A percentile compares a stretch with the other conserved stretches of the same genome.
phyloP scores from a whole-genome alignment of 2,797 vertebrate species.

The Periparus ater region DNA sequence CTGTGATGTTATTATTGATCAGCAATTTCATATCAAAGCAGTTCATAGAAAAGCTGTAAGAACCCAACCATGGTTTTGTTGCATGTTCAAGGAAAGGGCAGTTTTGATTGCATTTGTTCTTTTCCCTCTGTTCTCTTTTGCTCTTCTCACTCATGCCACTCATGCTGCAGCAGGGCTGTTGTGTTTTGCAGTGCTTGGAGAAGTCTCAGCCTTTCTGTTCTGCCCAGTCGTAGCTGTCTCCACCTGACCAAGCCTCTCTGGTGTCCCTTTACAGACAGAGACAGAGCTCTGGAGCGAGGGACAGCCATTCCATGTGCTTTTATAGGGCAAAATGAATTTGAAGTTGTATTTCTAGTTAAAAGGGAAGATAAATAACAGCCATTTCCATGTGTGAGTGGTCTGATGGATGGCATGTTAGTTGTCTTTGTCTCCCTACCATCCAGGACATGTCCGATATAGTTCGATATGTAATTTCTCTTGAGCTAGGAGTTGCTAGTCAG shows the following conservation, averaged over 20 bases:
- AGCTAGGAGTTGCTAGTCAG: background rate
- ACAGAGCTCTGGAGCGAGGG: background rate
- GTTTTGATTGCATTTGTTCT: background rate
- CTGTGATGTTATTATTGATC: background rate
- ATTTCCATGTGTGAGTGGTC: background rate
- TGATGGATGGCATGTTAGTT: background rate
- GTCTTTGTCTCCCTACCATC: background rate
- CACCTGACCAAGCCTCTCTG: background rate
- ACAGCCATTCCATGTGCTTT: background rate
- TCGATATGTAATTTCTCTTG: constrained; percentile 13
- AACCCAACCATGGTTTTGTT: background rate
- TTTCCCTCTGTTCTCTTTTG: background rate
- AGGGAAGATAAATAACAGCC: background rate
- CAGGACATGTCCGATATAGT: background rate
- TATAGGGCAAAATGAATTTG: background rate
- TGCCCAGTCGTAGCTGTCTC: background rate
- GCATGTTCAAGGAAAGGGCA: background rate
- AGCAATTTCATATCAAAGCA: background rate
- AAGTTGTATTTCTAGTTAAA: background rate
- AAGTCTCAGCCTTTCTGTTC: background rate
- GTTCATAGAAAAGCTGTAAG: background rate
- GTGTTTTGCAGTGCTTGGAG: background rate
- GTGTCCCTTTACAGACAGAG: background rate
- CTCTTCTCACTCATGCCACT: background rate
- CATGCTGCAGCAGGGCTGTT: background rate